Percentiles rank a stretch among this genome's conserved stretches.
Evolutionary conservation across 2,888 invertebrate species (phyloP).

Genomic region (Lymantria dispar): DNA sequence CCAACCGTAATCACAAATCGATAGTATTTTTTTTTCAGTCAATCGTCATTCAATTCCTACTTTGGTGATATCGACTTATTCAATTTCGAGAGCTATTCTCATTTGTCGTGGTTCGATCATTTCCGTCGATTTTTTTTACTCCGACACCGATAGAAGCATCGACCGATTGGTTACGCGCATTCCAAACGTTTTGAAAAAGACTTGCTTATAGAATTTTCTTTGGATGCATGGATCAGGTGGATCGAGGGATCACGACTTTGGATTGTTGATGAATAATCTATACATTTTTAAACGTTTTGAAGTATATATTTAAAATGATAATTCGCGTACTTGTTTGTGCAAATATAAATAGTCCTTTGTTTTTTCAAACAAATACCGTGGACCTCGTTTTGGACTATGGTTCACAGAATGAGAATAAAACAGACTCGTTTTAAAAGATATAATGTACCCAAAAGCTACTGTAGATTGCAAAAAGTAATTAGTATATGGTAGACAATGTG

Average conservation of each 20-base stretch:
- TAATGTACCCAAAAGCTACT: no score
- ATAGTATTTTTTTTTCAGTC: conserved; percentile 67
- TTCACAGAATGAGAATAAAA: no score
- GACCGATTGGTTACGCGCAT: conserved; percentile 73
- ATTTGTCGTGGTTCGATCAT: conserved; percentile 69
- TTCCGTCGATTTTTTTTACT: conserved; percentile 65
- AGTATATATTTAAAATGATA: not conserved
- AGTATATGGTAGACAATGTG: no score
- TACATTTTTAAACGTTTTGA: not conserved
- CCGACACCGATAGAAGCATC: conserved; percentile 55
- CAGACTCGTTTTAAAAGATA: no score
- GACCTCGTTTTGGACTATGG: no score
- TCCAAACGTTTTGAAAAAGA: conserved; percentile 59
- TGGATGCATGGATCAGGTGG: conserved; percentile 45
- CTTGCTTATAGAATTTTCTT: conserved; percentile 52
- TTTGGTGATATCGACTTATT: conserved; percentile 78
- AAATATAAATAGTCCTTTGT: no score
- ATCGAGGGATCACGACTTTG: conserved; percentile 17
- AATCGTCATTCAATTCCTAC: conserved; percentile 75
- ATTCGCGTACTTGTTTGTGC: not conserved
- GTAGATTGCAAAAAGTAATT: no score
- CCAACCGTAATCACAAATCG: conserved; percentile 56
- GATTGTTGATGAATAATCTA: not conserved
- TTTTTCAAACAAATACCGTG: no score
- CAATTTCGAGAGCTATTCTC: conserved; percentile 72